Evolutionary conservation across 2,113 vertebrate genomes (phyloP), one percentile per base, ranked within the genome.

Genomic region (Rousettus leschenaultii): DNA sequence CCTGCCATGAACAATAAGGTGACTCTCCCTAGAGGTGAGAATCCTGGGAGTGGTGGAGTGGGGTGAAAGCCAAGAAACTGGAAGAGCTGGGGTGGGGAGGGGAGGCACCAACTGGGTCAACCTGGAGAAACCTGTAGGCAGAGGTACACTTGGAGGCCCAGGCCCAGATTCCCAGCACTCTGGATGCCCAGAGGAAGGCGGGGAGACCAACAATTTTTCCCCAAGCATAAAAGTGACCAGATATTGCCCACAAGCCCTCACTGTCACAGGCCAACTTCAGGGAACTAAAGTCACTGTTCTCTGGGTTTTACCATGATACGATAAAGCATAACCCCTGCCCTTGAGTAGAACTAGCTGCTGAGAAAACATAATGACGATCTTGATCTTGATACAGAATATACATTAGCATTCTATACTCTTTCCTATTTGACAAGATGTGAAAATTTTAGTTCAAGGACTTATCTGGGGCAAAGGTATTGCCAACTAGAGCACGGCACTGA

Each of bases 61-160:
- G 18, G 24, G n/a, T 61, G 57, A 59, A 63, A n/a, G 53, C 26
- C 22, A 89, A 65, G 40, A 30, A 89, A 65, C 66, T 65, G 71
- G 86, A 77, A 78, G 59, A 63, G 30, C 43, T 21, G 30, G 43
- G 28, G 11, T 1, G 13, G 43, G 16, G 19, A 96, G 71, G 22
- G 45, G 73, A 93, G 26, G 75, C 7, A 92, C 38, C 66, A 90
- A 87, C 35, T 21, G 7, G 24, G 28, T 24, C 85, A 87, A 77
- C 82, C 65, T 78, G 85, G 70, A 87, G 63, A 30, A 92, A 97
- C 87, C 59, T 59, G 74, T 43, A 79, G 68, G 78, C 80, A 93
- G 55, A 90, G 75, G 79, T 59, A 57, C 53, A 24, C 38, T 15
- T n/a, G 9, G 53, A 96, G 85, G n/a, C 16, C 12, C 68, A 78